A percentile compares a stretch with the other conserved stretches of the same genome.
These are phyloP conservation scores for Drosophila chauvacae DNA, from an alignment of 1,140 invertebrate species.

Conservation along the genomic window DNA sequence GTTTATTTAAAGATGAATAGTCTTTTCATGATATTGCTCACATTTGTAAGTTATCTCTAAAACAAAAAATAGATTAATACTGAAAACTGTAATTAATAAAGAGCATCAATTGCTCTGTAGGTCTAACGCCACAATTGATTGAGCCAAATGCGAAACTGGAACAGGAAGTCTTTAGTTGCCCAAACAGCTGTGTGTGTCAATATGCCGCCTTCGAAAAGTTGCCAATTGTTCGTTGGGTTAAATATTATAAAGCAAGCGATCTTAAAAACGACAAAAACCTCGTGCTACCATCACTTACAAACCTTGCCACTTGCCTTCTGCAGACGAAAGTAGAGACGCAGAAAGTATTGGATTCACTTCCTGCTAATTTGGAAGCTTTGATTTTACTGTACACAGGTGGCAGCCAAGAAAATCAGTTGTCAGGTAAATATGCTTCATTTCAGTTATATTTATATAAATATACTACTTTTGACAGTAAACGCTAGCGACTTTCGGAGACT, in stretches of 20 bases:
- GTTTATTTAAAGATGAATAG: neutral
- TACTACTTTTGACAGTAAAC: conserved; percentile 78
- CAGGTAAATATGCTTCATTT: conserved; percentile 44
- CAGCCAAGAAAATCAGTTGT: conserved; percentile 75
- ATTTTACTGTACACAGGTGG: conserved; percentile 86
- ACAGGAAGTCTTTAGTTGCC: conserved; percentile 77
- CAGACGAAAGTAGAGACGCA: conserved; percentile 84
- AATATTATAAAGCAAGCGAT: conserved; percentile 58
- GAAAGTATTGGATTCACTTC: conserved; percentile 85
- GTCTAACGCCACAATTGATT: neutral
- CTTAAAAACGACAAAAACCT: conserved; percentile 47
- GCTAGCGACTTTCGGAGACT: conserved; percentile 86
- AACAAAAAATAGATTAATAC: neutral
- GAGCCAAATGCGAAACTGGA: conserved; percentile 12
- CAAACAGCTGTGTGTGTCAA: conserved; percentile 85
- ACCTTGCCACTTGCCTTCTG: conserved; percentile 87
- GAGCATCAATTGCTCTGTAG: conserved; percentile 2
- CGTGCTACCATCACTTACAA: conserved; percentile 84
- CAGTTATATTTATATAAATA: neutral
- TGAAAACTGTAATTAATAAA: conserved; percentile 2
- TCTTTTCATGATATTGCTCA: conserved; percentile 12
- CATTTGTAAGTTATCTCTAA: conserved; percentile 17
- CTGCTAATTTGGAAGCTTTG: conserved; percentile 86
- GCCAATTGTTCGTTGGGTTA: conserved; percentile 85
- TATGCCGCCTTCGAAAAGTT: conserved; percentile 85